A percentile compares a stretch with the other conserved stretches of the same genome.
Evolutionary conservation across 2,113 vertebrate genomes (phyloP).

Genomic region (Pseudopipra pipra): DNA sequence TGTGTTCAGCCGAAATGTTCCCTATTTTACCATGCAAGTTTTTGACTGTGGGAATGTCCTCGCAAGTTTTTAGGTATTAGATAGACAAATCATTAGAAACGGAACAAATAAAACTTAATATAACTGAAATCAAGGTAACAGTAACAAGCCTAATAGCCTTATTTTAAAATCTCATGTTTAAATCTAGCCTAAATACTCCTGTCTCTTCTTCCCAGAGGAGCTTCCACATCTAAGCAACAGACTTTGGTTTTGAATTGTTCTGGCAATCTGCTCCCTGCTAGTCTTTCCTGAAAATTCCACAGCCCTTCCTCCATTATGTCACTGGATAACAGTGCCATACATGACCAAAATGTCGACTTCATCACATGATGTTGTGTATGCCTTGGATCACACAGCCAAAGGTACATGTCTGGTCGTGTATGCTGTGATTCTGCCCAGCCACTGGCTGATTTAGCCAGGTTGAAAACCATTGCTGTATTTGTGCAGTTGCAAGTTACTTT

Average conservation of each 20-base stretch:
- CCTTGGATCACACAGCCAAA: not conserved
- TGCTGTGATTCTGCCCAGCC: not conserved
- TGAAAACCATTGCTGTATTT: not conserved
- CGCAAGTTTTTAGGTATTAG: not conserved
- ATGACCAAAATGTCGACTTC: not conserved
- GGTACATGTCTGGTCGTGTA: not conserved
- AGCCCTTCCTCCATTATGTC: not conserved
- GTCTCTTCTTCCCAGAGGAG: not conserved
- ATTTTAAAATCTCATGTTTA: not conserved
- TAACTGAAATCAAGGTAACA: not conserved
- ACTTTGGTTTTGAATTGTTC: not conserved
- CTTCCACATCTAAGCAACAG: not conserved
- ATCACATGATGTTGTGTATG: not conserved
- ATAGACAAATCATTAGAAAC: not conserved
- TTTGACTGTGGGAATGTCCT: not conserved
- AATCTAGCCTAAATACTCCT: not conserved
- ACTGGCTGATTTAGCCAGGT: not conserved
- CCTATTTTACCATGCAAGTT: not conserved
- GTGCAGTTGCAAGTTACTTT: not conserved
- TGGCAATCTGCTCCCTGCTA: not conserved
- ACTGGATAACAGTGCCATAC: not conserved
- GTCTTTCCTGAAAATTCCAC: constrained; percentile 5
- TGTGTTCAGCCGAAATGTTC: not conserved
- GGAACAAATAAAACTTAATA: not conserved
- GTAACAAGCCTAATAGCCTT: not conserved